Percentiles rank a stretch among this genome's conserved stretches.
Conservation (phyloP, 37 sponge, comb jelly and placozoan species). For the Spongilla lacustris region DNA sequence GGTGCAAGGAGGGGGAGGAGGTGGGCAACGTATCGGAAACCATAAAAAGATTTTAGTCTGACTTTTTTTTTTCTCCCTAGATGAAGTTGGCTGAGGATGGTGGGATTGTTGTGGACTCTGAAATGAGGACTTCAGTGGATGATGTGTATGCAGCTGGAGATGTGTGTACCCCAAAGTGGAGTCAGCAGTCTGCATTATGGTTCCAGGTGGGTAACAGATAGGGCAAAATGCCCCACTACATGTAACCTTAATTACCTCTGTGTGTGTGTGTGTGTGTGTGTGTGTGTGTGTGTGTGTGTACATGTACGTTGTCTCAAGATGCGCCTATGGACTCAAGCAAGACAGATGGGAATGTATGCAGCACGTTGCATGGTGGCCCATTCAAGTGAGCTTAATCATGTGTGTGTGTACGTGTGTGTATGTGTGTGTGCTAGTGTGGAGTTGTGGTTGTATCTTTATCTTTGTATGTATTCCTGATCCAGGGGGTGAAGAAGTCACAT, state of each 20-base stretch:
- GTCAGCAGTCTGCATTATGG: conserved; percentile 58
- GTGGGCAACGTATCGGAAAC: not conserved
- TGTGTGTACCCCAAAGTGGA: conserved; percentile 84
- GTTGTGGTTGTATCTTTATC: not conserved
- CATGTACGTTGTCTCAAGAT: conserved; percentile 64
- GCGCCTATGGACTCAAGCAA: conserved; percentile 97
- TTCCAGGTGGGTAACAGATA: conserved; percentile 68
- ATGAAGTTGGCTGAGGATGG: conserved; percentile 53
- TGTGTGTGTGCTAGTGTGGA: not conserved
- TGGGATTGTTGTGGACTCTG: conserved; percentile 86
- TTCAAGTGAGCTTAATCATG: conserved; percentile 33
- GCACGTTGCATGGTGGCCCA: conserved; percentile 86
- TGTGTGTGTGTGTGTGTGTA: conserved; percentile 20
- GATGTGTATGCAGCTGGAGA: conserved; percentile 98
- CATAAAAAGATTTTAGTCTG: not conserved
- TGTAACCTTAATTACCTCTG: too few relatives aligned
- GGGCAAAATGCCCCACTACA: not conserved
- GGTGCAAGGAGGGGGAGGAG: not conserved
- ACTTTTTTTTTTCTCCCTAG: not conserved
- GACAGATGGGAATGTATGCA: conserved; percentile 97
- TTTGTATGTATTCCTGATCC: not conserved
- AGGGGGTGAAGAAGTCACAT: conserved; percentile 60
- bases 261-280: conserved; percentile 11
- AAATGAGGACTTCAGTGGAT: conserved; percentile 80
- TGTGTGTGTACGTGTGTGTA: not conserved